phyloP scores from a whole-genome alignment of 2,888 invertebrate species.

The Peribatodes rhomboidaria region DNA sequence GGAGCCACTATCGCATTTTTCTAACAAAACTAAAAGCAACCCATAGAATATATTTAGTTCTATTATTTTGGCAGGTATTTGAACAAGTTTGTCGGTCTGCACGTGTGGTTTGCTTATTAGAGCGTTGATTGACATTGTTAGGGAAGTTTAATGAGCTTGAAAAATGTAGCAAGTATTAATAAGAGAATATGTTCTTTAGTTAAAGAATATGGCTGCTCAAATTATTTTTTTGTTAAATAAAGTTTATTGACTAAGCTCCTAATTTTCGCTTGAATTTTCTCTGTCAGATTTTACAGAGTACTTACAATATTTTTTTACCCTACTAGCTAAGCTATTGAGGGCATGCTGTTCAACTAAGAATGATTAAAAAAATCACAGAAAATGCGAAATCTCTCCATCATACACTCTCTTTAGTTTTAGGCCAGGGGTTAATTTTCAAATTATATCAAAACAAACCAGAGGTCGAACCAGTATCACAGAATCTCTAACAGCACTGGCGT shows the following conservation, averaged over 20 bases:
- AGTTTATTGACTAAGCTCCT: no score
- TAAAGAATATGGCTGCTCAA: no score
- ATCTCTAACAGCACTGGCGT: no score
- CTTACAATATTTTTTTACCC: no score
- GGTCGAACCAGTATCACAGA: neutral
- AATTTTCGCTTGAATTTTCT: no score
- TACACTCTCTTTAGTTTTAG: no score
- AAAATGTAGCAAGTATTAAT: neutral
- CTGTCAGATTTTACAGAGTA: no score
- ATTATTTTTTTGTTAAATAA: no score
- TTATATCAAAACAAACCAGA: neutral
- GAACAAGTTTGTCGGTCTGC: neutral
- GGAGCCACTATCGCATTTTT: neutral
- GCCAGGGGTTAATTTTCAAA: neutral
- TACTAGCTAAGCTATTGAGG: no score
- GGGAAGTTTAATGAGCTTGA: slow-evolving; percentile 1
- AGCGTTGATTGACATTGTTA: slow-evolving; percentile 8
- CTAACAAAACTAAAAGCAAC: neutral
- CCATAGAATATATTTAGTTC: neutral
- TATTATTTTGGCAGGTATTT: neutral
- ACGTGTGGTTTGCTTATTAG: slow-evolving; percentile 9
- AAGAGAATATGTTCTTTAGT: neutral
- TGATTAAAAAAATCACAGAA: no score
- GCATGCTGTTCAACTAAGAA: no score
- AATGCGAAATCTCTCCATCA: no score